These are phyloP conservation scores for Cydia splendana DNA, from an alignment of 1,140 invertebrate genomes.

Conservation along the genomic window DNA sequence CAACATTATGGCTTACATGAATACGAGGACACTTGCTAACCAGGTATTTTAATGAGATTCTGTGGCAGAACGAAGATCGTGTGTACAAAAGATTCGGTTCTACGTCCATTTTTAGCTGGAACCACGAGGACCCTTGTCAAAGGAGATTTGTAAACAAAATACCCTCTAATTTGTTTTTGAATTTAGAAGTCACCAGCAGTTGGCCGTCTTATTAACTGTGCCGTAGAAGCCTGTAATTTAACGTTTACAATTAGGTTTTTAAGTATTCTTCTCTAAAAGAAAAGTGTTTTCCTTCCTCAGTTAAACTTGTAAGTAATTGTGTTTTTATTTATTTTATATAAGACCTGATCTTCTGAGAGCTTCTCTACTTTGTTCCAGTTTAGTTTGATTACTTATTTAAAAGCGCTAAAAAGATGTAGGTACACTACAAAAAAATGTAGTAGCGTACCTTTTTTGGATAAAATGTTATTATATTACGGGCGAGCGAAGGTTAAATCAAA, in stretches of 20 bases:
- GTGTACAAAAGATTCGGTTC: constrained; percentile 21
- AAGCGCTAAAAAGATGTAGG: not conserved
- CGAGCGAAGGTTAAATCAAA: constrained; percentile 19
- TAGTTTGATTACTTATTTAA: not conserved
- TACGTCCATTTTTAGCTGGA: constrained; percentile 43
- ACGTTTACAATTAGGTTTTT: constrained; percentile 23
- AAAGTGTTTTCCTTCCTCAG: not conserved
- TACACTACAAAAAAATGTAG: not conserved
- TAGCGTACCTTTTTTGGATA: not conserved
- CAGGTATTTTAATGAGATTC: constrained; percentile 42
- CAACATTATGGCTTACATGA: not conserved
- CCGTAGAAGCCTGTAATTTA: constrained; percentile 29
- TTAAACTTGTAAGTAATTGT: not conserved
- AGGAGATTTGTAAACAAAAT: constrained; percentile 68
- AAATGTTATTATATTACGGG: constrained; percentile 7
- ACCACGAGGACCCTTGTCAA: constrained; percentile 61
- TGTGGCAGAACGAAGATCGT: constrained; percentile 41
- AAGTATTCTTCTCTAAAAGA: constrained; percentile 1
- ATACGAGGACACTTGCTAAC: constrained; percentile 11
- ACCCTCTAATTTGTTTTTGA: constrained; percentile 64
- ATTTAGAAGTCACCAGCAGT: constrained; percentile 47
- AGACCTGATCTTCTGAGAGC: too few relatives aligned
- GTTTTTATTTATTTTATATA: not conserved
- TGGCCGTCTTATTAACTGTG: constrained; percentile 25
- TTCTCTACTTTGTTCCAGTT: not conserved